Percentiles rank a stretch among this genome's conserved stretches.
phyloP scores from a whole-genome alignment of 2,888 invertebrate genomes.

The Stenoptilia bipunctidactyla region DNA sequence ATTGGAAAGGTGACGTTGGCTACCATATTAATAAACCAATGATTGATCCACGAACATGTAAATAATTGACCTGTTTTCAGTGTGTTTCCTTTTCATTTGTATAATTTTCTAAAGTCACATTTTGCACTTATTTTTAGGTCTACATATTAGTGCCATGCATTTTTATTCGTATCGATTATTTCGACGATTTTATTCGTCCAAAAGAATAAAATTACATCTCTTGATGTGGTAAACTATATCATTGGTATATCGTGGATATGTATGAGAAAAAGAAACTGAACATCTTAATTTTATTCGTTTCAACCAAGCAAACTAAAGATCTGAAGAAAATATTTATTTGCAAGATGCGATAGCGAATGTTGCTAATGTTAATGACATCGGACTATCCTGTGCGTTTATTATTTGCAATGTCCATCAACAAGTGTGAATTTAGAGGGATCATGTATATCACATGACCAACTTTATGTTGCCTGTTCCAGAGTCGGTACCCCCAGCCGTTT shows the following conservation, averaged over 20 bases:
- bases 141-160: conserved; percentile 2
- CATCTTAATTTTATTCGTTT: conserved; percentile 5
- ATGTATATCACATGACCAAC: too few species aligned
- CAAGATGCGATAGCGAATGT: not conserved
- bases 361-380: too few species aligned
- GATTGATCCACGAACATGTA: conserved; percentile 8
- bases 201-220: conserved; percentile 1
- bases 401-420: too few species aligned
- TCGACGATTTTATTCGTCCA: conserved; percentile 4
- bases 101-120: not conserved
- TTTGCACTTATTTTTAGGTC: too few species aligned
- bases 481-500: too few species aligned
- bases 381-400: too few species aligned
- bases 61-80: conserved; percentile 2
- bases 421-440: too few species aligned
- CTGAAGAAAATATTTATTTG: not conserved
- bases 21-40: conserved; percentile 9
- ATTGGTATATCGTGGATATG: conserved; percentile 3
- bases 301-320: conserved; percentile 5
- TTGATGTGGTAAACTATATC: not conserved
- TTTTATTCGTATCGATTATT: conserved; percentile 3
- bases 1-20: conserved; percentile 9
- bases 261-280: conserved; percentile 5
- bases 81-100: too few species aligned
- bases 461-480: too few species aligned